Base-by-base conservation (phyloP, 1,140 invertebrate species). In the Drosophila navojoa region DNA sequence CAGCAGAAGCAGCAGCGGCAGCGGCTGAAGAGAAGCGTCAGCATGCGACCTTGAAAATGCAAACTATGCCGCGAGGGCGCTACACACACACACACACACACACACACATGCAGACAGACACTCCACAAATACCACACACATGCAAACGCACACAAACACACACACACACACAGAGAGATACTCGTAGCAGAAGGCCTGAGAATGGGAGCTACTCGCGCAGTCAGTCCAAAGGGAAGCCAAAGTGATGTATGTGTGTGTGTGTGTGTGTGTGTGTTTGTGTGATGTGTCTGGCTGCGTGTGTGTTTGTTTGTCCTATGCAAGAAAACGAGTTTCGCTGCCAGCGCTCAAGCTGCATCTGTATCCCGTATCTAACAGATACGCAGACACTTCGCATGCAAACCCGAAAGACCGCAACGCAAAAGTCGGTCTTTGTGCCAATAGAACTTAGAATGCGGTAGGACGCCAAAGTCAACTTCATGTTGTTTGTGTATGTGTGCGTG, bases 361-460 rank as follows among this genome's bases (percentile, higher is more conserved):
- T 79, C 57, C 55, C 35, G 78, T 76, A 72, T 86, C 79, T 87
- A 87, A 86, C 75, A 82, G 71, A 87, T 78, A 81, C 81, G 52
- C 74, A 55, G 15, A 77, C 53, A 38, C 38, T 68, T 63, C 50
- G 57, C 77, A 55, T 85, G 77, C 77, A 64, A 76, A 69, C 71
- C 27, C 13, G 54, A 55, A 38, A 44, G n/a, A 70, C 60, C 61
- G 79, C 79, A 71, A 80, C 47, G 74, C 79, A 79, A 87, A 86
- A 87, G 76, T 86, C 81, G 81, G 81, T 86, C 81, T 86, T 86
- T 86, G 81, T 86, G 81, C 81, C 81, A 86, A 86, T 87, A 87
- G 82, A 86, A 87, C 81, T 87, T 87, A 81, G 81, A 86, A 86
- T 86, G 81, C 82, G 81, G 82, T 87, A 89, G 82, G 79, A 89